These are phyloP conservation scores for Patiria miniata DNA, from an alignment of 35 echinoderm and acorn worm species.

Conservation along the genomic window DNA sequence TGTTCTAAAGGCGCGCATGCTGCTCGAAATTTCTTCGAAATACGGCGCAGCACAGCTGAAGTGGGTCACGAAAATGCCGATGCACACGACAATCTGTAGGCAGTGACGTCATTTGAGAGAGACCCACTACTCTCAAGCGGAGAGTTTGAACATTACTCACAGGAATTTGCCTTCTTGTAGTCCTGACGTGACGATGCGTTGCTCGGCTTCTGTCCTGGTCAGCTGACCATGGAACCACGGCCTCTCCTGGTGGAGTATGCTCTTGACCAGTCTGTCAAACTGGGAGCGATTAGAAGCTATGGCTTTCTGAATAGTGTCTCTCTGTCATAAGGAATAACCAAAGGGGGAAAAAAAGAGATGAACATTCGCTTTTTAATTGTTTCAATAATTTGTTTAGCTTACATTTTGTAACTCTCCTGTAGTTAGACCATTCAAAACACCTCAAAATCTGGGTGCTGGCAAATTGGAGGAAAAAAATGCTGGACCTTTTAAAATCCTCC, in stretches of 20 bases:
- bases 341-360: slow-evolving; percentile 11
- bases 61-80: no score
- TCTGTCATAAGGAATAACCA: slow-evolving; percentile 17
- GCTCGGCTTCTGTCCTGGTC: slow-evolving; percentile 77
- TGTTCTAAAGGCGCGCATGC: no score
- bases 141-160: slow-evolving; percentile 54
- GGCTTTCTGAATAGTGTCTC: slow-evolving; percentile 60
- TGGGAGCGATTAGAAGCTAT: slow-evolving; percentile 63
- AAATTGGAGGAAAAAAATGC: no score
- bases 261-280: slow-evolving; percentile 79
- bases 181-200: slow-evolving; percentile 72
- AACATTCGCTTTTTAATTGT: background rate
- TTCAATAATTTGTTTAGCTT: background rate
- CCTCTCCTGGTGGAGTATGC: slow-evolving; percentile 75
- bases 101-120: no score
- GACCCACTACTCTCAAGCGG: no score
- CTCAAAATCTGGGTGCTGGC: no score
- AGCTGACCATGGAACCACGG: slow-evolving; percentile 87
- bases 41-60: no score
- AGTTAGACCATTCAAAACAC: no score
- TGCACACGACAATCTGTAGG: no score
- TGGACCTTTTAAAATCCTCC: no score
- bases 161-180: slow-evolving; percentile 92
- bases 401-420: no score
- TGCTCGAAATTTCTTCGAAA: no score